Evolutionary conservation across 2,797 vertebrate genomes (phyloP), one percentile per base, ranked within the genome.

Genomic region (Scarus forsteni): DNA sequence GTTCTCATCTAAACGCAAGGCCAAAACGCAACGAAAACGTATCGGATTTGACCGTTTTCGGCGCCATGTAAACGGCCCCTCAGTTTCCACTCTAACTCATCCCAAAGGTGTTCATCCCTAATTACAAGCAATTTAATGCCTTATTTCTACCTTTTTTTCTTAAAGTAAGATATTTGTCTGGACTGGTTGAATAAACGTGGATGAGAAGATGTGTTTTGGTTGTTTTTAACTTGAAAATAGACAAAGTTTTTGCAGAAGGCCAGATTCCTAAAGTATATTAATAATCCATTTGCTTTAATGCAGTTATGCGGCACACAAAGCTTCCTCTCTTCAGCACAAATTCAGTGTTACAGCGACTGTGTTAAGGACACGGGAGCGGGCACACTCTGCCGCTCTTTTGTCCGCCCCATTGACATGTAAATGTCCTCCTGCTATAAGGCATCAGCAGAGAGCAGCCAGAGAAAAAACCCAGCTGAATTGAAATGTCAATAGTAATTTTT

Each of bases 401-500:
- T 94, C 95, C 94, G 95, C 75, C 85, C 92, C 91, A 95, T 94
- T 95, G 92, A 93, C 86, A 94, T 95, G 94, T 93, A 93, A 94
- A 94, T 93, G 89, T 90, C 83, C 88, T 83, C 89, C 88, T 89
- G 91, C 92, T 92, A 90, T 87, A 90, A 90, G 80, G 86, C 85
- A 93, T 94, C 95, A 95, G 88, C 88, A 61, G 57, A 95, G 95
- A 94, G 92, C 92, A 91, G 87, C 2, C 55, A 61, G 81, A 91
- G 93, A 87, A 84, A 84, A 89, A 91, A 81, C 16, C 76, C 87
- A 88, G 88, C 90, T 94, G 93, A 96, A 97, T 95, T 95, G 95
- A 97, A 97, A 97, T 95, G 95, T 96, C 97, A 97, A 94, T 95
- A 95, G 95, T 94, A 94, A 97, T 97, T 96, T 96, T 95, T 96